Conservation (phyloP, 2,797 vertebrate genomes). For the Holocentrus rufus region DNA sequence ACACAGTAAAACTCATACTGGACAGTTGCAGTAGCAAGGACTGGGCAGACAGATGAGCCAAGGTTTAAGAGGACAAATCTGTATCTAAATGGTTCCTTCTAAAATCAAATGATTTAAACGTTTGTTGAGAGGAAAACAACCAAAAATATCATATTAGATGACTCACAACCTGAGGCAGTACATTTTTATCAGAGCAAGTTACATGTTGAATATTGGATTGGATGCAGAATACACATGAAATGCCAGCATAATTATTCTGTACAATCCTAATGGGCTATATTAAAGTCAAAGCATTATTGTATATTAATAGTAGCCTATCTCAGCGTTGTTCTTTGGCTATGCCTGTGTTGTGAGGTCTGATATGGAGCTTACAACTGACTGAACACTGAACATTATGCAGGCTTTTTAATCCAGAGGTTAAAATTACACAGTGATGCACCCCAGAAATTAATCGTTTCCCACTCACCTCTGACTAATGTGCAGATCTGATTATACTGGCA, state of each 20-base stretch:
- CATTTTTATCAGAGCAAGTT: conserved; percentile 6
- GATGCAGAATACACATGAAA: neutral
- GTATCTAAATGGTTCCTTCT: neutral
- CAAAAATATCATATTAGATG: too few species aligned
- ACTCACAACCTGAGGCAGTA: neutral
- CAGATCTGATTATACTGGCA: neutral
- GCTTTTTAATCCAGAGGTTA: conserved; percentile 47
- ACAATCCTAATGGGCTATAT: neutral
- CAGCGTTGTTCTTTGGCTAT: conserved; percentile 18
- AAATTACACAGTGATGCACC: conserved; percentile 8
- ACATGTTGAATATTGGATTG: conserved; percentile 18
- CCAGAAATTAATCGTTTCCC: neutral
- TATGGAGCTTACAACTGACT: conserved; percentile 8
- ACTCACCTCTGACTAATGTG: neutral
- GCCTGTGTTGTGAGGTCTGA: conserved; percentile 7
- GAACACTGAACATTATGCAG: conserved; percentile 38
- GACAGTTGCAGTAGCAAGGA: conserved; percentile 16
- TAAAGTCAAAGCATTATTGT: conserved; percentile 5
- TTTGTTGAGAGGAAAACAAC: neutral
- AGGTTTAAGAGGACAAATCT: neutral
- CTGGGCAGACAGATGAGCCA: neutral
- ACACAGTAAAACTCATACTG: conserved; percentile 3
- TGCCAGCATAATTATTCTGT: neutral
- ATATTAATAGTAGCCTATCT: neutral
- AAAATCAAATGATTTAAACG: conserved; percentile 6